Conservation (phyloP, 2,888 invertebrate species). For the Endotricha flammealis region DNA sequence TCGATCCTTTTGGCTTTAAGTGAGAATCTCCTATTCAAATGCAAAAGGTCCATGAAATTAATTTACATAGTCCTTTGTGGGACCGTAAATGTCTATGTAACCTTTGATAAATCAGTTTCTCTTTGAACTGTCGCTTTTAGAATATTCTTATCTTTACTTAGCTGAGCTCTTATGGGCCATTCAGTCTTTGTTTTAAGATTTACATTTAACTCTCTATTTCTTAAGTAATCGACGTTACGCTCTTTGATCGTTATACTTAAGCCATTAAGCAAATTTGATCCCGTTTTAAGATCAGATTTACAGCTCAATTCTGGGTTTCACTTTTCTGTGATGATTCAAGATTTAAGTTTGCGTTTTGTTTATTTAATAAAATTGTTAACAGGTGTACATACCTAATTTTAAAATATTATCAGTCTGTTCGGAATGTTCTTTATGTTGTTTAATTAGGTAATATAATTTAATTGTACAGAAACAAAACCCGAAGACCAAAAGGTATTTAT, state of each 20-base stretch:
- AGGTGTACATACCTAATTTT: too few relatives aligned
- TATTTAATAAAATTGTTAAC: too few relatives aligned
- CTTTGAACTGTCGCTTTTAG: conserved; percentile 30
- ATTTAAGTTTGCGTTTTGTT: not conserved
- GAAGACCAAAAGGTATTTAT: too few relatives aligned
- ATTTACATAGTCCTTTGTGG: conserved; percentile 65
- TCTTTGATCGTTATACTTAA: conserved; percentile 26
- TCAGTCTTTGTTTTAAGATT: conserved; percentile 30
- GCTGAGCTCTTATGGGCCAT: conserved; percentile 38
- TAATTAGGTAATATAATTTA: too few relatives aligned
- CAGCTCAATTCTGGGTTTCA: conserved; percentile 17
- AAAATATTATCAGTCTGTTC: too few relatives aligned
- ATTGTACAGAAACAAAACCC: too few relatives aligned
- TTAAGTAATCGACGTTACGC: conserved; percentile 39
- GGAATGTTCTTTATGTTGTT: too few relatives aligned
- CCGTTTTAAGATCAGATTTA: conserved; percentile 24
- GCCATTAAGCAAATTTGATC: conserved; percentile 29
- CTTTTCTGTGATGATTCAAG: not conserved
- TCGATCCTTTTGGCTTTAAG: conserved; percentile 41
- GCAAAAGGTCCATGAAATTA: conserved; percentile 59
- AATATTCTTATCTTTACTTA: conserved; percentile 50
- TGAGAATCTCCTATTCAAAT: conserved; percentile 43
- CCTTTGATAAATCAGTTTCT: conserved; percentile 50
- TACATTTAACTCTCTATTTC: conserved; percentile 30
- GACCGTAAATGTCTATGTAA: conserved; percentile 28